phyloP scores from a whole-genome alignment of 2,113 vertebrate species.

The Phylloscopus trochilus region DNA sequence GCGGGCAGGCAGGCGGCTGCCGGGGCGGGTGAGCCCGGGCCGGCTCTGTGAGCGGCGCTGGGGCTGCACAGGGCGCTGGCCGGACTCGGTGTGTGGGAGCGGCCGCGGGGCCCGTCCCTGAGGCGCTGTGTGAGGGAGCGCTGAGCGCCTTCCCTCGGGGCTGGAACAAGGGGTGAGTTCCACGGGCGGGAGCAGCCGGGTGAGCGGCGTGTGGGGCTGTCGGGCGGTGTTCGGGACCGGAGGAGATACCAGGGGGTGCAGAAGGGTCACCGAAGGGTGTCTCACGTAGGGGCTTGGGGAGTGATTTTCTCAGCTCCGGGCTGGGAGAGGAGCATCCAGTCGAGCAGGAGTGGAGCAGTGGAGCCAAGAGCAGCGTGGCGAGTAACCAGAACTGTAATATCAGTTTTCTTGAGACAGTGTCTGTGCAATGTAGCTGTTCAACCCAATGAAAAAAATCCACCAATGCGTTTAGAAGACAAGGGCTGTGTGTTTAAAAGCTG shows the following conservation, averaged over 20 bases:
- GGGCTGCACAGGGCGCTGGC: neutral
- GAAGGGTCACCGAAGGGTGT: too few species aligned
- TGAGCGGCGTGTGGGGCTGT: fast-evolving
- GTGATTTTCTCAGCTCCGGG: too few species aligned
- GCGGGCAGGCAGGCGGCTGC: neutral
- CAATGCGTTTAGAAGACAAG: fast-evolving
- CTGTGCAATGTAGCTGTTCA: neutral
- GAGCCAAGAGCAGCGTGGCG: neutral
- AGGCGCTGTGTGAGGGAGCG: neutral
- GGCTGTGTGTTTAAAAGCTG: neutral
- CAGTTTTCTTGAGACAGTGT: neutral
- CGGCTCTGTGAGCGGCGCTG: neutral
- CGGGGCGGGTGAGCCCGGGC: neutral
- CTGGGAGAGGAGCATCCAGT: neutral
- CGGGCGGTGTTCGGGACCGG: fast-evolving
- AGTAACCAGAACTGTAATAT: neutral
- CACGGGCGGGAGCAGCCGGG: neutral
- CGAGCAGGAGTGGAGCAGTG: fast-evolving
- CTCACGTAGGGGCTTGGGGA: fast-evolving
- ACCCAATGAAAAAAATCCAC: neutral
- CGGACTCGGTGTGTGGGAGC: neutral
- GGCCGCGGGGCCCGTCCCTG: neutral
- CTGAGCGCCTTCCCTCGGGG: neutral
- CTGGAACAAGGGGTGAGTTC: neutral
- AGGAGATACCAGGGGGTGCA: neutral